These are phyloP conservation scores for Aquatica leii DNA, from an alignment of 2,888 invertebrate genomes.

Conservation along the genomic window DNA sequence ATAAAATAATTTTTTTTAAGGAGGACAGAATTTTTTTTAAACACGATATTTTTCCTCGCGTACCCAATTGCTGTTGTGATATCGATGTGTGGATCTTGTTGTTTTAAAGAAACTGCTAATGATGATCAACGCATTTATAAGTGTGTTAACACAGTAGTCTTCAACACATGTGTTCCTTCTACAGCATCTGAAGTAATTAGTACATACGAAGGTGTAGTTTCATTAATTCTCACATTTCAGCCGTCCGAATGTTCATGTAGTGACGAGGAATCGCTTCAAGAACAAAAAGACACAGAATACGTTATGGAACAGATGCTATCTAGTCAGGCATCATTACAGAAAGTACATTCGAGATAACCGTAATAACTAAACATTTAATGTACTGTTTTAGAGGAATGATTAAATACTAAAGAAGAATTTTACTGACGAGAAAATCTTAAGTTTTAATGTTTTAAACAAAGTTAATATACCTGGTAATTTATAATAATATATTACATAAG, in stretches of 20 bases:
- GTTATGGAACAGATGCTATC: constrained; percentile 54
- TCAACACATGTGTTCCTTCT: constrained; percentile 24
- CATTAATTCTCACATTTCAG: not conserved
- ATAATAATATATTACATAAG: no score
- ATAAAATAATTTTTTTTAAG: constrained; percentile 46
- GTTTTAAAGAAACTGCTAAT: constrained; percentile 50
- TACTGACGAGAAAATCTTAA: no score
- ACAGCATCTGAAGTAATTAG: not conserved
- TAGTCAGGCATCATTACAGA: constrained; percentile 50
- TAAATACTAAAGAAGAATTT: no score
- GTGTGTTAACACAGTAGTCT: constrained; percentile 43
- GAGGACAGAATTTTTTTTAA: constrained; percentile 60
- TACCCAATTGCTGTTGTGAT: constrained; percentile 58
- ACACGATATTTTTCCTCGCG: constrained; percentile 61
- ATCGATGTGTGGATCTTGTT: constrained; percentile 51
- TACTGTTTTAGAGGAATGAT: no score
- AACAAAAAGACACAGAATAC: constrained; percentile 56
- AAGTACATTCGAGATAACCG: no score
- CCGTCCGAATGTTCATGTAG: not conserved
- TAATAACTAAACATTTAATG: no score
- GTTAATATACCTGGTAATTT: no score
- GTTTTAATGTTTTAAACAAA: no score
- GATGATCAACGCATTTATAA: constrained; percentile 39
- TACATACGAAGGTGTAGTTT: not conserved
- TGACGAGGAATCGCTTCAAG: constrained; percentile 45